These are phyloP conservation scores for Apostichopus parvimensis DNA, from an alignment of 35 echinoderm and acorn worm genomes.

Conservation along the genomic window DNA sequence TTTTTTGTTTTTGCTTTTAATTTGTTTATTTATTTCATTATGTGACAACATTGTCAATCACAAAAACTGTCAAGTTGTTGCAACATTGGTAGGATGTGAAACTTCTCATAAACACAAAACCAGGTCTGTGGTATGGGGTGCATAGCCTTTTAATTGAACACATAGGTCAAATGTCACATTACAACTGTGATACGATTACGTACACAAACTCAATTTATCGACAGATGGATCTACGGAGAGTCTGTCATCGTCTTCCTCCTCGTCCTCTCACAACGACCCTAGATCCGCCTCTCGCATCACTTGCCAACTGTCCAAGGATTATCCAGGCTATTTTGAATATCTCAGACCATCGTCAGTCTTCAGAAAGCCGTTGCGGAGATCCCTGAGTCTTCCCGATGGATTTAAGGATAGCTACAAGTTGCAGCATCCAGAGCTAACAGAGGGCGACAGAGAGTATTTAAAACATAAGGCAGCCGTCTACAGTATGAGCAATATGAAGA, in stretches of 20 bases:
- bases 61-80: no score
- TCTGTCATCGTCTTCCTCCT: neutral
- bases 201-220: neutral
- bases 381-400: slow-evolving; percentile 59
- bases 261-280: neutral
- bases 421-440: slow-evolving; percentile 76
- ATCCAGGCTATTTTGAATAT: slow-evolving; percentile 78
- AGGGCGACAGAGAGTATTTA: slow-evolving; percentile 84
- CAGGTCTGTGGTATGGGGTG: no score
- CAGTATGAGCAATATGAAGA: slow-evolving; percentile 87
- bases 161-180: no score
- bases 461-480: slow-evolving; percentile 89
- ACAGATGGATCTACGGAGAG: slow-evolving; percentile 26
- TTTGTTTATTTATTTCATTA: no score
- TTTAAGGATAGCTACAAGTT: slow-evolving; percentile 83
- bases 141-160: no score
- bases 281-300: slow-evolving; percentile 43
- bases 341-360: slow-evolving; percentile 66
- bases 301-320: slow-evolving; percentile 74
- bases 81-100: no score
- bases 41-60: no score
- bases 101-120: no score
- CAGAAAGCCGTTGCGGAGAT: slow-evolving; percentile 63
- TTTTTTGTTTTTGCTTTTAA: no score
- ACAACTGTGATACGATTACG: no score